Conservation (phyloP, 1,140 invertebrate species). For the Leptinotarsa texana region DNA sequence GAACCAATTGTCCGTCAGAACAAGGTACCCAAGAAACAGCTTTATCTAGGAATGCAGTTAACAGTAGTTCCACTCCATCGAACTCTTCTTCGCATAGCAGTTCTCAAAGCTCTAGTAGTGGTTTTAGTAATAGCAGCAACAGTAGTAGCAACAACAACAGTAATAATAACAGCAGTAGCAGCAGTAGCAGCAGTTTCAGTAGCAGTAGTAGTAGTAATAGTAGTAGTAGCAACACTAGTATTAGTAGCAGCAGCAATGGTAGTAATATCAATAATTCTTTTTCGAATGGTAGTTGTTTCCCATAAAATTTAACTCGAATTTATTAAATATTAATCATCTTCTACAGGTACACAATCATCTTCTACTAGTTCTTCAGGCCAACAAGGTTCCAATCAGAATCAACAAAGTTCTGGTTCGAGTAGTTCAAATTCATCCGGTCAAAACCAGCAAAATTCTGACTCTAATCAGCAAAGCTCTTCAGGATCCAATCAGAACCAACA, state of each 20-base stretch:
- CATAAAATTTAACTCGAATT: no score
- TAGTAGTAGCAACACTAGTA: constrained; percentile 13
- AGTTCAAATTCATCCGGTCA: neutral
- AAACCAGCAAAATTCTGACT: neutral
- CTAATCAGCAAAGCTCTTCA: neutral
- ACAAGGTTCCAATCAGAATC: constrained; percentile 32
- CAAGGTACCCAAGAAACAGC: constrained; percentile 25
- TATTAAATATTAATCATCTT: no score
- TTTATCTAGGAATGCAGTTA: constrained; percentile 5
- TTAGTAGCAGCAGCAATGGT: neutral
- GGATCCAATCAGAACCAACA: constrained; percentile 29
- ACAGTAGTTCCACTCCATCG: constrained; percentile 26
- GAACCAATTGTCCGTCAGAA: constrained; percentile 53
- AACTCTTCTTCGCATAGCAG: constrained; percentile 31
- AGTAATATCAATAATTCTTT: neutral
- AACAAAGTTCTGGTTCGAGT: constrained; percentile 25
- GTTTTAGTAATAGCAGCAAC: constrained; percentile 12
- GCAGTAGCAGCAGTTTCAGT: neutral
- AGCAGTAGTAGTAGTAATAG: constrained; percentile 29
- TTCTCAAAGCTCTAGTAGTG: constrained; percentile 7
- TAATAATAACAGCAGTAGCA: neutral
- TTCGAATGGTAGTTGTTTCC: no score
- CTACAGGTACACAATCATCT: no score
- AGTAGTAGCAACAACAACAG: neutral
- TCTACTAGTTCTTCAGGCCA: constrained; percentile 27